Percentiles rank a stretch among this genome's conserved stretches.
phyloP scores from a whole-genome alignment of 2,888 invertebrate genomes.

The Acrobasis suavella region DNA sequence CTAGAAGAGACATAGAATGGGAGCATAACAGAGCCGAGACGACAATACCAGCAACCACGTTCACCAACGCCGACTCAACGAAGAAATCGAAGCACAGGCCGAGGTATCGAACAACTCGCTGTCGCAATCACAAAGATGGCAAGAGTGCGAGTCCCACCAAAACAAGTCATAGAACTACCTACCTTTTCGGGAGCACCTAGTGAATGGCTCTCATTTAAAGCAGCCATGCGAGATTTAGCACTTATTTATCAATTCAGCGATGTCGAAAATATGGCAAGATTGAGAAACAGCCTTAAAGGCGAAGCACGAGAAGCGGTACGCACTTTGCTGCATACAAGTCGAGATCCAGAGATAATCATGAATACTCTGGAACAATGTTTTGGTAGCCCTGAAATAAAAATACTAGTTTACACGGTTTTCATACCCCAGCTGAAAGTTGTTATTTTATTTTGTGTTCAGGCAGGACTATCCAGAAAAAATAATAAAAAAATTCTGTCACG shows the following conservation, averaged over 20 bases:
- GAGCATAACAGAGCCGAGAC: background rate
- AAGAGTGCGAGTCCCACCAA: background rate
- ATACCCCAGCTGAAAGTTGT: too few species aligned
- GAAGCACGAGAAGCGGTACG: background rate
- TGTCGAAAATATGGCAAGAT: background rate
- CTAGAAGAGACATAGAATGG: too few species aligned
- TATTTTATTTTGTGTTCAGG: too few species aligned
- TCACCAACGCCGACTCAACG: too few species aligned
- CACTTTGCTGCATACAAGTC: background rate
- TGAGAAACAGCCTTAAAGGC: background rate
- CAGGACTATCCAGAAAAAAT: too few species aligned
- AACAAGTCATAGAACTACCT: background rate
- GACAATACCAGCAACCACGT: background rate
- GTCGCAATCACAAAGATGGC: background rate
- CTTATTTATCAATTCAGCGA: background rate
- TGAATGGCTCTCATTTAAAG: background rate
- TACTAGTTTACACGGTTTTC: too few species aligned
- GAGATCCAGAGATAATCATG: background rate
- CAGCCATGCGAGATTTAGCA: background rate
- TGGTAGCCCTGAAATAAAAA: background rate
- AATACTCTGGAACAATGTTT: constrained; percentile 1
- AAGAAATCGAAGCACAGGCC: too few species aligned
- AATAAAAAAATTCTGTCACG: too few species aligned
- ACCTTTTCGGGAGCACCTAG: background rate
- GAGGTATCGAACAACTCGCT: too few species aligned